These are phyloP conservation scores for Corythornis madagascariensis DNA, from an alignment of 2,113 vertebrate genomes.

Conservation along the genomic window DNA sequence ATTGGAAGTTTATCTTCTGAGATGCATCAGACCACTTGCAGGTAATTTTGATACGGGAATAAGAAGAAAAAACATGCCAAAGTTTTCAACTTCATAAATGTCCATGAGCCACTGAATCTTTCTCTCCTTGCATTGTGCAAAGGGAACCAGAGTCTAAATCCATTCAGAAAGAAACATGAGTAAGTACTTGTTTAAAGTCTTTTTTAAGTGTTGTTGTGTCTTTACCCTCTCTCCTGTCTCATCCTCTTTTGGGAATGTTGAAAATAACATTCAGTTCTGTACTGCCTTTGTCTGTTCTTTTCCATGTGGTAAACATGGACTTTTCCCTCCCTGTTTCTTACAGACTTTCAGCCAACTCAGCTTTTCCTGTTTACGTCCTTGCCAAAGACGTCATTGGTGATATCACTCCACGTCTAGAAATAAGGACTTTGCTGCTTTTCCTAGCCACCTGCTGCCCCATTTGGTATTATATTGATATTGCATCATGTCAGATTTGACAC, in stretches of 20 bases:
- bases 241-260: constrained; percentile 67
- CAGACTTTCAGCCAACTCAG: constrained; percentile 47
- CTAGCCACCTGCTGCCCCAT: neutral
- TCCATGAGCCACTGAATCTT: neutral
- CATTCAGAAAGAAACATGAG: constrained; percentile 35
- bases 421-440: constrained; percentile 9
- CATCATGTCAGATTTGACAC: neutral
- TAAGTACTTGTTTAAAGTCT: constrained; percentile 62
- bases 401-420: constrained; percentile 43
- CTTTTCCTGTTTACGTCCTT: constrained; percentile 72
- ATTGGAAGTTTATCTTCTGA: neutral
- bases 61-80: neutral
- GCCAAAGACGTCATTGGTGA: neutral
- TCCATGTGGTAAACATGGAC: constrained; percentile 66
- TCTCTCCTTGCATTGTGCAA: neutral
- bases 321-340: constrained; percentile 52
- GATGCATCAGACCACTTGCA: neutral
- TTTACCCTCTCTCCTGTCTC: constrained; percentile 62
- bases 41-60: neutral
- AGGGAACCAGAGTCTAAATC: constrained; percentile 3
- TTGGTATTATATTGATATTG: neutral
- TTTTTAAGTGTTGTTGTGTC: constrained; percentile 61
- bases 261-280: constrained; percentile 71
- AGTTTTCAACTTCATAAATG: neutral
- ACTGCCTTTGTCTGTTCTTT: constrained; percentile 68